Evolutionary conservation across 2,888 invertebrate species (phyloP), one percentile per base, ranked within the genome.

Genomic region (Taenaris catops): DNA sequence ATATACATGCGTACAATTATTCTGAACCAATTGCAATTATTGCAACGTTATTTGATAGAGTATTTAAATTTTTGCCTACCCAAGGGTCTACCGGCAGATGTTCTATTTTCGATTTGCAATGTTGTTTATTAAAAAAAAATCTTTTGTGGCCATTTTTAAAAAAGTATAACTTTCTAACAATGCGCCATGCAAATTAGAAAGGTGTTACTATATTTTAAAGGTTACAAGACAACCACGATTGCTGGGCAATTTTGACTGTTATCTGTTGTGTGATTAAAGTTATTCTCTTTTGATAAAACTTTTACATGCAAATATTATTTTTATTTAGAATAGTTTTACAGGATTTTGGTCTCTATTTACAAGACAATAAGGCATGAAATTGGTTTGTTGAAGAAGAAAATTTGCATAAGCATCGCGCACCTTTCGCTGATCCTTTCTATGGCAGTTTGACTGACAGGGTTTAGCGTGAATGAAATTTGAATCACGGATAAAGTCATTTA

Each of bases 181-280:
- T 73, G 69, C 72, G 61, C 70, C 78, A 86, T 86, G 86, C 84
- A 86, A 86, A 86, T 86, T 84, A 84, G 81, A 64, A 59, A 48
- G 49, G 44, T 48, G 49, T 40, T 40, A 44, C 43, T 45, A 32
- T 32, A n/a, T n/a, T n/a, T 28, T 42, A 32, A 70, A 65, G 14
- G 56, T 41, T 44, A 16, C 55, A 64, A 52, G 49, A 40, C 39
- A 31, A 44, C 39, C 26, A 4, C 33, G n/a, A 29, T 35, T 46
- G 47, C 38, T 40, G 46, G 32, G 44, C 58, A 19, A 69, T 58
- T 55, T 46, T 58, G 42, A 50, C 57, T 71, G 52, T 53, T 78
- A 67, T 55, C 19, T 8, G n/a, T 4, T 37, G 25, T 1, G 12
- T 2, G 12, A 39, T 51, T 63, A 51, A 46, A 50, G 36, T 48